Percentiles rank a stretch among this genome's conserved stretches.
These are phyloP conservation scores for Anolis carolinensis DNA, from an alignment of 2,113 vertebrate species.

Conservation along the genomic window DNA sequence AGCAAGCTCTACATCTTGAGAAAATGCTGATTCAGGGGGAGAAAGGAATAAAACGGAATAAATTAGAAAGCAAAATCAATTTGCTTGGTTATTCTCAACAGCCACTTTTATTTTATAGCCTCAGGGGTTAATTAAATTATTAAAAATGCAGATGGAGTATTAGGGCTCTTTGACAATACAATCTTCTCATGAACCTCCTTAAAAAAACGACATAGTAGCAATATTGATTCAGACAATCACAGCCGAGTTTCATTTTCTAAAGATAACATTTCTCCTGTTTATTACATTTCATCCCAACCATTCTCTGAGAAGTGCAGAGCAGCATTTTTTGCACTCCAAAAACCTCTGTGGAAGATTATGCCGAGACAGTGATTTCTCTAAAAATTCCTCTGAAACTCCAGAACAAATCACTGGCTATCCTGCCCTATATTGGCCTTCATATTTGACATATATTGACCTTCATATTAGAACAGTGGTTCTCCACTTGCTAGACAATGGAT, in stretches of 20 bases:
- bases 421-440: not conserved
- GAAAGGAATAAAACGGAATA: slow-evolving; percentile 23
- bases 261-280: not conserved
- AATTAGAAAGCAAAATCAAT: slow-evolving; percentile 28
- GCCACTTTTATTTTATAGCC: slow-evolving; percentile 58
- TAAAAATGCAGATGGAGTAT: slow-evolving; percentile 48
- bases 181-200: not conserved
- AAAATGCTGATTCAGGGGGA: slow-evolving; percentile 57
- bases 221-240: not conserved
- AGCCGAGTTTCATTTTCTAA: not conserved
- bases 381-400: not conserved
- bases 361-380: not conserved
- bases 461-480: not conserved
- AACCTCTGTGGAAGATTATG: too few species aligned
- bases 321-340: not conserved
- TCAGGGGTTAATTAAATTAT: slow-evolving; percentile 53
- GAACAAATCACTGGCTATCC: not conserved
- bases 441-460: not conserved
- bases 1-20: not conserved
- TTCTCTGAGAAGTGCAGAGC: not conserved
- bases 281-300: not conserved
- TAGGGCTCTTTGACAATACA: slow-evolving; percentile 36
- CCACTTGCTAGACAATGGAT: too few species aligned
- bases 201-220: not conserved
- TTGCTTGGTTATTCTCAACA: slow-evolving; percentile 59